Percentiles rank a stretch among this genome's conserved stretches.
Conservation (phyloP, 2,797 vertebrate species). For the Gymnocypris eckloni region DNA sequence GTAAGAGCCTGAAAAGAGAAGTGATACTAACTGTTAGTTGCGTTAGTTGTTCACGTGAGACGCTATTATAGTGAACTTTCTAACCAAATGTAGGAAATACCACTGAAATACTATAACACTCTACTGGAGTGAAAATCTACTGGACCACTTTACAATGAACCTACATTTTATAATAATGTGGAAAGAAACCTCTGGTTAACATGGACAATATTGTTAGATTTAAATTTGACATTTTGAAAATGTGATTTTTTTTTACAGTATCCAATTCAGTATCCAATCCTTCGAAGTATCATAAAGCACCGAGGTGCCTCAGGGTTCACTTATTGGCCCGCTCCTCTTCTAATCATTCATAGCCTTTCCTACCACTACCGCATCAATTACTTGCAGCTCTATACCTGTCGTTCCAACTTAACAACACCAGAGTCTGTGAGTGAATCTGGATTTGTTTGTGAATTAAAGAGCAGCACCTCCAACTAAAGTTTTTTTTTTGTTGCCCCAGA, state of each 20-base stretch:
- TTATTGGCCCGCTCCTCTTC: background rate
- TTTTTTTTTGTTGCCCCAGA: background rate
- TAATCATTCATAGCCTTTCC: background rate
- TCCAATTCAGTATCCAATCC: background rate
- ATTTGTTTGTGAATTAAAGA: background rate
- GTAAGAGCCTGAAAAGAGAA: background rate
- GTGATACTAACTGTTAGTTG: background rate
- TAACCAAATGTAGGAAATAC: background rate
- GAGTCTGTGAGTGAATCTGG: no score
- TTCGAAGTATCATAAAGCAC: background rate
- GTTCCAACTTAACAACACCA: background rate
- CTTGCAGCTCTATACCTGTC: background rate
- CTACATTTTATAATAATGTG: background rate
- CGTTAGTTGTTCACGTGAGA: background rate
- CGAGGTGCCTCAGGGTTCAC: background rate
- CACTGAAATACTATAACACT: background rate
- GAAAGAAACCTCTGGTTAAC: background rate
- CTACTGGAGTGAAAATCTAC: background rate
- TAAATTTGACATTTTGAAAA: background rate
- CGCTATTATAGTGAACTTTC: background rate
- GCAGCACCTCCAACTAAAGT: background rate
- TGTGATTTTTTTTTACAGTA: no score
- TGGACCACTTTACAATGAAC: background rate
- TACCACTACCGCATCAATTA: background rate
- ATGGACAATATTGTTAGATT: background rate